phyloP scores from a whole-genome alignment of 2,888 invertebrate genomes.

The Gymnoscelis rufifasciata region DNA sequence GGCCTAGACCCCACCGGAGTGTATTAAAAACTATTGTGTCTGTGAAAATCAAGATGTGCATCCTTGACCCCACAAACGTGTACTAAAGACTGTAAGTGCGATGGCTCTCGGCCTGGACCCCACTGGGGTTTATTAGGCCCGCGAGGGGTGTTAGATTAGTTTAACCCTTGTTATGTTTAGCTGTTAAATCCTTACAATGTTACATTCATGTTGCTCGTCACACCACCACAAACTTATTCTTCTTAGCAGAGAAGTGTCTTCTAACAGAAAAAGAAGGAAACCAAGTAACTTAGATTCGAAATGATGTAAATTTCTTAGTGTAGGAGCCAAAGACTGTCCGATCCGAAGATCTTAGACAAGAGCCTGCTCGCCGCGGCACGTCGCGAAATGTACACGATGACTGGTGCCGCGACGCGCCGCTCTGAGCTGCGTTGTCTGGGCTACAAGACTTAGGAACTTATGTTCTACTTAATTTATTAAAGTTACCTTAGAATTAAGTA shows the following conservation, averaged over 20 bases:
- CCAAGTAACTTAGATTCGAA: slow-evolving; percentile 22
- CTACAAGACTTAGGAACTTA: slow-evolving; percentile 43
- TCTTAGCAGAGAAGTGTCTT: slow-evolving; percentile 62
- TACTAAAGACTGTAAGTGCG: slow-evolving; percentile 43
- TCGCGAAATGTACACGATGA: slow-evolving; percentile 10
- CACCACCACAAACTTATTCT: slow-evolving; percentile 64
- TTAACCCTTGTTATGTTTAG: slow-evolving; percentile 15
- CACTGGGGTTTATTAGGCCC: slow-evolving; percentile 35
- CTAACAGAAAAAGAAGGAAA: slow-evolving; percentile 70
- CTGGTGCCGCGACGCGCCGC: slow-evolving; percentile 6
- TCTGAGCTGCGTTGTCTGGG: slow-evolving; percentile 36
- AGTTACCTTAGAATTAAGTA: slow-evolving; percentile 72
- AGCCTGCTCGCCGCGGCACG: neutral
- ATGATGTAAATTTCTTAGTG: slow-evolving; percentile 49
- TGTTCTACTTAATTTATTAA: slow-evolving; percentile 68
- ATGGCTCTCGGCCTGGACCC: slow-evolving; percentile 61
- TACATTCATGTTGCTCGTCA: slow-evolving; percentile 48
- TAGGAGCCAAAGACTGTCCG: slow-evolving; percentile 74
- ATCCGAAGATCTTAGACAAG: slow-evolving; percentile 16
- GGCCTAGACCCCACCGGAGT: slow-evolving; percentile 52
- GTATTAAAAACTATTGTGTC: slow-evolving; percentile 45
- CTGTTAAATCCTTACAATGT: slow-evolving; percentile 32
- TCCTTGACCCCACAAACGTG: slow-evolving; percentile 53
- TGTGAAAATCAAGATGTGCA: slow-evolving; percentile 38
- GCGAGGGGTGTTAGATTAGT: neutral